Base-by-base conservation (phyloP, 2,888 invertebrate genomes). In the Dermolepida albohirtum region DNA sequence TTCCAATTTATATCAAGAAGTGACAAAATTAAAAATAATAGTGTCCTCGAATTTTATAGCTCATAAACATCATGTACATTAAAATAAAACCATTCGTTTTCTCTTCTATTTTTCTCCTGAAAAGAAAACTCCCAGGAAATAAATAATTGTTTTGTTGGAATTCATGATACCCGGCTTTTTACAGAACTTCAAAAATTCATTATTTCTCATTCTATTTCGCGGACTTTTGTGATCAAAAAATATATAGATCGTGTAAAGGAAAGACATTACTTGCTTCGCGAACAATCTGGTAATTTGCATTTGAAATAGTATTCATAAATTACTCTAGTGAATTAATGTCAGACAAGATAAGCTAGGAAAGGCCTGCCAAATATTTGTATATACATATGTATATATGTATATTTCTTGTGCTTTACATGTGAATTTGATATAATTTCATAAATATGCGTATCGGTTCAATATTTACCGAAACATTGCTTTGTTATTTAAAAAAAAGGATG, bases 281-380 rank as follows among this genome's bases (percentile, higher is more conserved):
- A n/a, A n/a, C 14, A 51, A 51, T 51, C 51, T 51, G 29, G 11
- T 51, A 51, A 51, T 51, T 51, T 51, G 27, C 51, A 51, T 51
- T 51, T 51, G 34, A 12, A 34, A 12, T 14, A 51, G 27, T 51
- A 29, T 51, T 29, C 51, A 29, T 27, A 27, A 51, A 51, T 51
- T 51, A 51, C 29, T 27, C 27, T 29, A 8, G n/a, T 12, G 51
- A 29, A 29, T 51, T 51, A 51, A 51, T 51, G 51, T 51, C 51
- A 29, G 27, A 27, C 27, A 51, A 51, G 51, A 51, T 51, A 51
- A 51, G 51, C 12, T 27, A 12, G 12, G 27, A 12, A 29, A 51
- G 11, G 51, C 12, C 12, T 29, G 12, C 29, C 7, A 51, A 29
- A 51, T 12, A 51, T 51, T 14, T n/a, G n/a, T 51, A 29, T 12